These are phyloP conservation scores for Drosophila cognata DNA, from an alignment of 2,888 invertebrate species.

Conservation along the genomic window DNA sequence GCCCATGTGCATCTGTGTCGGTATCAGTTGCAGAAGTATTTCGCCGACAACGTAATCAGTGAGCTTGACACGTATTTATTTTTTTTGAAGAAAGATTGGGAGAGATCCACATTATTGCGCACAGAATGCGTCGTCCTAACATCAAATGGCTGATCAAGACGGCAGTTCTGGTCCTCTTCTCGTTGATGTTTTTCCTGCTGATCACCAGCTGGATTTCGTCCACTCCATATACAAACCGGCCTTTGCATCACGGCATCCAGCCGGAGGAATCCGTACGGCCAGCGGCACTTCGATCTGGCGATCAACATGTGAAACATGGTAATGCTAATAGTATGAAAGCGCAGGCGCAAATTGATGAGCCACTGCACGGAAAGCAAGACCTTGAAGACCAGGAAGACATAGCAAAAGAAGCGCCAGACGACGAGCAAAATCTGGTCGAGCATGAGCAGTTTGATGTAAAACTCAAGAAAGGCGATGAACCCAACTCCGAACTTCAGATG, in stretches of 20 bases:
- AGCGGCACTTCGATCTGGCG: slow-evolving; percentile 1
- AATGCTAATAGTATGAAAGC: slow-evolving; percentile 12
- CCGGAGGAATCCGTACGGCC: slow-evolving; percentile 29
- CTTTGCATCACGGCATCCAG: slow-evolving; percentile 55
- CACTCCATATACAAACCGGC: slow-evolving; percentile 78
- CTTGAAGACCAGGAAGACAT: slow-evolving; percentile 9
- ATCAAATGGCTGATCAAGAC: slow-evolving; percentile 83
- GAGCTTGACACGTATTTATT: slow-evolving; percentile 56
- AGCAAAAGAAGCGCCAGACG: slow-evolving; percentile 22
- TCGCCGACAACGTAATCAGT: slow-evolving; percentile 28
- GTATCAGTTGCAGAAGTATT: slow-evolving; percentile 33
- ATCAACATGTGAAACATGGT: slow-evolving; percentile 10
- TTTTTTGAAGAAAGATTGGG: background rate
- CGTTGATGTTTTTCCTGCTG: slow-evolving; percentile 76
- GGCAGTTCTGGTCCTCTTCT: slow-evolving; percentile 70
- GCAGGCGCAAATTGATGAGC: slow-evolving; percentile 28
- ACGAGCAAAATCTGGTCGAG: slow-evolving; percentile 13
- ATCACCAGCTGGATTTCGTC: slow-evolving; percentile 82
- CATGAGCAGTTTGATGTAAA: slow-evolving; percentile 4
- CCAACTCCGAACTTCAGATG: slow-evolving; percentile 34
- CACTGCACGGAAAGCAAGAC: slow-evolving; percentile 24
- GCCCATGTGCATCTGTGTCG: slow-evolving; percentile 26
- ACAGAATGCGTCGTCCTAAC: slow-evolving; percentile 82
- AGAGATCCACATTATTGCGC: background rate
- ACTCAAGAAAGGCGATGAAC: background rate